phyloP scores from a whole-genome alignment of 2,113 vertebrate genomes.

The Cricetomys ansorgei region DNA sequence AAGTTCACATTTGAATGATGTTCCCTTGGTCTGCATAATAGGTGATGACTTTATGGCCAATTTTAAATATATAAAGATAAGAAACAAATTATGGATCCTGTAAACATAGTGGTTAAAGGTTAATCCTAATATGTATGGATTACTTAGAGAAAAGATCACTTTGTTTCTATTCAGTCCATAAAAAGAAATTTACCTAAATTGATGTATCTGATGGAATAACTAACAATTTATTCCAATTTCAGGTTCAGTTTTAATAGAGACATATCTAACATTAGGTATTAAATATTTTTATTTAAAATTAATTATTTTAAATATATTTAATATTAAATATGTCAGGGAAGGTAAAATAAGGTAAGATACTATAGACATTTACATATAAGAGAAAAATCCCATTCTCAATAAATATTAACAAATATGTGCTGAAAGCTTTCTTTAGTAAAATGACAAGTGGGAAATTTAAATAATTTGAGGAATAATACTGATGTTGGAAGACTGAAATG shows the following conservation, averaged over 20 bases:
- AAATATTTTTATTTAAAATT: too few species aligned
- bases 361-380: background rate
- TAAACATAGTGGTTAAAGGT: background rate
- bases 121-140: background rate
- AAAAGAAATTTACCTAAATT: background rate
- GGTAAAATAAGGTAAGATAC: background rate
- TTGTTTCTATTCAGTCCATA: background rate
- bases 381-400: background rate
- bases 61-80: background rate
- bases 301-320: too few species aligned
- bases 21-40: background rate
- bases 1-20: background rate
- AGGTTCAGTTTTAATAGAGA: constrained; percentile 3
- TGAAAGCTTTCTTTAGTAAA: background rate
- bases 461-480: background rate
- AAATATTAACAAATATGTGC: background rate
- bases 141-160: background rate
- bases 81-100: background rate
- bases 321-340: background rate
- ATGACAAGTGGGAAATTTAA: background rate
- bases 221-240: background rate
- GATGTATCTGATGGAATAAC: background rate
- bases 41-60: background rate
- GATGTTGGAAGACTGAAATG: background rate
- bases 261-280: background rate